A percentile compares a stretch with the other conserved stretches of the same genome.
Conservation (phyloP, 2,113 vertebrate genomes). For the Podilymbus podiceps region DNA sequence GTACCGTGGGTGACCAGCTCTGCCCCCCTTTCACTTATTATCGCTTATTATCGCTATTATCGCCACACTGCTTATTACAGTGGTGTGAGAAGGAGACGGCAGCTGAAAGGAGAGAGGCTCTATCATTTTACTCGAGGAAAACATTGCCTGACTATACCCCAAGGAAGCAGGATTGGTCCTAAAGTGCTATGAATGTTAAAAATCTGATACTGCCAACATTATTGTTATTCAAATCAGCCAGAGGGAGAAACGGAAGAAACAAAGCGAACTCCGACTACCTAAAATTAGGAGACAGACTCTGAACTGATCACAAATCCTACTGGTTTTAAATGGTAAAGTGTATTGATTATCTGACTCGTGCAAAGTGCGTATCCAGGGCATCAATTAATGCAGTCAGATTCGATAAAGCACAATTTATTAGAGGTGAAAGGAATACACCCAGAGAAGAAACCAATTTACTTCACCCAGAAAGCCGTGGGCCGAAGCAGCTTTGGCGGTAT, state of each 20-base stretch:
- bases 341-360: conserved; percentile 30
- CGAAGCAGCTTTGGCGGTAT: not conserved
- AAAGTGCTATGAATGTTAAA: not conserved
- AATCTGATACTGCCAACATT: not conserved
- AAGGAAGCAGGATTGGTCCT: not conserved
- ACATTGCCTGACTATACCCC: not conserved
- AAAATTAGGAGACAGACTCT: not conserved
- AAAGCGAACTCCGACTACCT: not conserved
- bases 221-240: conserved; percentile 8
- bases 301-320: not conserved
- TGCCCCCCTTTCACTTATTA: too few relatives aligned
- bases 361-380: not conserved
- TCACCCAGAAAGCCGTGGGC: not conserved
- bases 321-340: not conserved
- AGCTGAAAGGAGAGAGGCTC: not conserved
- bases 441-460: not conserved
- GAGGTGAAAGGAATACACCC: not conserved
- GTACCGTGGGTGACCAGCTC: not conserved
- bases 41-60: too few relatives aligned
- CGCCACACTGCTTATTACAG: not conserved
- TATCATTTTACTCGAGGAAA: not conserved
- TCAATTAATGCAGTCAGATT: conserved; percentile 3
- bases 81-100: not conserved
- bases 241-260: not conserved
- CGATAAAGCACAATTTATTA: not conserved